These are phyloP conservation scores for Dendropsophus ebraccatus DNA, from an alignment of 2,113 vertebrate genomes.

Conservation along the genomic window DNA sequence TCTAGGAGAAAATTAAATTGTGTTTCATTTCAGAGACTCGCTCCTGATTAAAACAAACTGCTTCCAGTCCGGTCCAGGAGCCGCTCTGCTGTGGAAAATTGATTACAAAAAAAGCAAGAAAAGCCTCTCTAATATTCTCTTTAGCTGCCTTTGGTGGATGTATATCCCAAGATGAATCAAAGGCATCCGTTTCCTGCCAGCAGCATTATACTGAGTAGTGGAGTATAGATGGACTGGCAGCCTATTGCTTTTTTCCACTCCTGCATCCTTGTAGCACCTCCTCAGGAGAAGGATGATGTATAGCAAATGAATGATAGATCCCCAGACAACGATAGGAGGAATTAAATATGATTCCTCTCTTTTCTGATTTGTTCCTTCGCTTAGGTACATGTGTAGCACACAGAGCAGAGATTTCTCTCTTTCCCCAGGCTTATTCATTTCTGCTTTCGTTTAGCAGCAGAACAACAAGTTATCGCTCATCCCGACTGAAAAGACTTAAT, in stretches of 20 bases:
- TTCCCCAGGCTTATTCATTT: constrained; percentile 57
- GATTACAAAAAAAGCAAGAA: constrained; percentile 24
- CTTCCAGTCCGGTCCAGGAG: not conserved
- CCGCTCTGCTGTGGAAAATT: constrained; percentile 11
- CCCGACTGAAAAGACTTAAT: constrained; percentile 48
- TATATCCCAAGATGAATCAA: constrained; percentile 47
- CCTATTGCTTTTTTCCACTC: constrained; percentile 34
- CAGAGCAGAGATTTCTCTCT: constrained; percentile 45
- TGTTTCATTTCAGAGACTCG: not conserved
- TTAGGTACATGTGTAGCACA: constrained; percentile 52
- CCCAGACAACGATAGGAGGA: constrained; percentile 48
- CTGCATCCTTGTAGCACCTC: constrained; percentile 39
- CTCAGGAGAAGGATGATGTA: constrained; percentile 46
- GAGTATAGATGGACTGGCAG: not conserved
- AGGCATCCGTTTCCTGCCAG: constrained; percentile 36
- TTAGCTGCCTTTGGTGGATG: constrained; percentile 37
- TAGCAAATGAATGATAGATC: constrained; percentile 57
- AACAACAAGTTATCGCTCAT: constrained; percentile 53
- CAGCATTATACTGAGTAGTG: constrained; percentile 37
- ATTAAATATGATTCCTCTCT: constrained; percentile 52
- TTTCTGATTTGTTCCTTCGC: constrained; percentile 58
- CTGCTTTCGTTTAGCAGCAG: constrained; percentile 34
- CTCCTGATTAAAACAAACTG: constrained; percentile 25
- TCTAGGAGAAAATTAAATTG: not conserved
- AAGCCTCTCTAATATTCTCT: constrained; percentile 49